Base-by-base conservation (phyloP, 2,113 vertebrate species). In the Sinocyclocheilus anshuiensis region DNA sequence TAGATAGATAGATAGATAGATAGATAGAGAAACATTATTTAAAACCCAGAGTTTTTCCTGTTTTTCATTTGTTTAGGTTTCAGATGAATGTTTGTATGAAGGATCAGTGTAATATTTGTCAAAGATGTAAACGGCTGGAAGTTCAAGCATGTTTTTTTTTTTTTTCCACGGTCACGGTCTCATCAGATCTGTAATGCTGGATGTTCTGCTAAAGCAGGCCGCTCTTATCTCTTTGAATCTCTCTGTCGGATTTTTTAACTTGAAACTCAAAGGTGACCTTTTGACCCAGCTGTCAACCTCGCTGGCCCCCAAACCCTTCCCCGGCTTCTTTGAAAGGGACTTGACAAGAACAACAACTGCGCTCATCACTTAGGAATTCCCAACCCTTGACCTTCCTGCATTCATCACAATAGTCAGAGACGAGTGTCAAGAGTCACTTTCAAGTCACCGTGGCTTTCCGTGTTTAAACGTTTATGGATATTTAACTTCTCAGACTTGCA, bases 241-340 rank as follows among this genome's bases (percentile, higher is more conserved):
- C 6, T 81, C 18, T 87, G 84, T 89, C 2, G 1, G 26, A 13
- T 57, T 36, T 84, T 83, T 86, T 26, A 80, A 90, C 89, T 90
- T 87, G 91, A 93, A 93, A 93, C 93, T 92, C 92, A 92, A 67
- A 7, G 91, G 81, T 87, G 92, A 94, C 94, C 95, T 91, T 91
- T 92, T 93, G 90, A 95, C 95, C 94, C 89, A 26, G 50, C 39
- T 2, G 53, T 10, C 85, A 94, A 90, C 93, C 88, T 89, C 89
- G 87, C 88, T 61, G 57, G 33, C 89, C 89, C 90, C 82, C 24
- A 8, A 16, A n/a, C 36, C 86, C 91, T 81, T 86, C 85, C 87
- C 84, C 79, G 13, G 61, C 80, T 86, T 77, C 26, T 20, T 90
- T 93, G 92, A 95, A 92, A 89, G 67, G 75, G 90, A 87, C 20